Base-by-base conservation (phyloP, 2,797 vertebrate genomes). In the Fistularia commersonii region DNA sequence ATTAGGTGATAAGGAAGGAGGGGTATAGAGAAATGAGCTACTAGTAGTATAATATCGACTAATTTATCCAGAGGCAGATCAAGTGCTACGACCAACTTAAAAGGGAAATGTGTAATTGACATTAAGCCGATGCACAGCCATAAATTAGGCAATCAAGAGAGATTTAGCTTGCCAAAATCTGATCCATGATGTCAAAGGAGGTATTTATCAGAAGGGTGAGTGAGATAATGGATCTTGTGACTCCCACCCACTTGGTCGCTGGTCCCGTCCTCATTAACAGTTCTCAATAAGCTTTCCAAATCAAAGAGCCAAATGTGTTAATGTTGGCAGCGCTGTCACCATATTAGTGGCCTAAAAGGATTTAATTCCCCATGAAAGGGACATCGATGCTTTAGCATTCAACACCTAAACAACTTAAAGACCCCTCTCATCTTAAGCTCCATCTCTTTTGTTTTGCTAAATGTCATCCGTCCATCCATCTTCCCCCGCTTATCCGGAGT, bases 201-300 rank as follows among this genome's bases (percentile, higher is more conserved):
- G 41, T 52, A 58, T 61, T 62, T 63, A 0, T 9, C 65, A 46
- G 32, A 61, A 39, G 54, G 48, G 52, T 63, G 51, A 73, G 54
- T 81, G 63, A 64, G 64, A 70, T 77, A 79, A 81, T 60, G 77
- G 69, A 84, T 74, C 59, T n/a, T n/a, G n/a, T n/a, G n/a, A n/a
- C n/a, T n/a, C n/a, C 56, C 37, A 51, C 70, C 55, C 61, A 44
- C 55, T 67, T 63, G 66, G 77, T 73, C 64, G 68, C 44, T 35
- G 38, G 6, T 54, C 54, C 53, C 49, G 37, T 23, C 57, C 46
- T 51, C 42, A 41, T 46, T 6, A 0, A 44, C 38, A 44, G 61
- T n/a, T n/a, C n/a, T n/a, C n/a, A n/a, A n/a, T n/a, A n/a, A n/a
- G n/a, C n/a, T n/a, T n/a, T n/a, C n/a, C n/a, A n/a, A n/a, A n/a